Evolutionary conservation across 2,797 vertebrate species (phyloP), one percentile per base, ranked within the genome.

Genomic region (Brotogeris chrysoptera): DNA sequence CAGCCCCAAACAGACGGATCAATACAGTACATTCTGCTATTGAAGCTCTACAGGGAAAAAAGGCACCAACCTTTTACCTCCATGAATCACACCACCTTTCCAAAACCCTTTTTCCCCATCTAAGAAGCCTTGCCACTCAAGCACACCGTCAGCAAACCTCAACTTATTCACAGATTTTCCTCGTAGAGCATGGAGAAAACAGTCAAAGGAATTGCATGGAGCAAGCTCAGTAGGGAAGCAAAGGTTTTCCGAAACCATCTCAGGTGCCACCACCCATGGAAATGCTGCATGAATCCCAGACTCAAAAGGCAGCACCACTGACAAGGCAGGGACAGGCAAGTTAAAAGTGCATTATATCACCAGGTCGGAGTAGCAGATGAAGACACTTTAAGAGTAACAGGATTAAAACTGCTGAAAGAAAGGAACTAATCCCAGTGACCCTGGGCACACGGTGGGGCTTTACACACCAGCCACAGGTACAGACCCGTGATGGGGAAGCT

Each of bases 291-390:
- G 60, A 59, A 76, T 72, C 63, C 49, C 84, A 57, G 72, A 73
- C 11, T 49, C 43, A 27, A 53, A 63, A 86, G 72, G 60, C 81
- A 87, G 8, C 8, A 41, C 55, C 38, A 36, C n/a, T 6, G n/a
- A 30, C 28, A 57, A 50, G 53, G 90, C 72, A 88, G 49, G 84
- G 61, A 89, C 49, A 61, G 64, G 38, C 38, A 13, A 49, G 25
- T 87, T 95, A 88, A 96, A 96, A 96, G 95, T 96, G 93, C 95
- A 50, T 88, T 34, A 4, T 57, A 63, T 52, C 82, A 74, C 65
- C n/a, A 5, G 1, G 41, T 28, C 66, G 39, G 57, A 69, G 80
- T 11, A 39, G 34, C 28, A 44, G 13, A 55, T 3, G 34, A 47
- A 60, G 53, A 86, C 30, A 59, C 16, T 27, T 63, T 10, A 32